These are phyloP conservation scores for Sepiola atlantica DNA, from an alignment of 2,888 invertebrate genomes.

Conservation along the genomic window DNA sequence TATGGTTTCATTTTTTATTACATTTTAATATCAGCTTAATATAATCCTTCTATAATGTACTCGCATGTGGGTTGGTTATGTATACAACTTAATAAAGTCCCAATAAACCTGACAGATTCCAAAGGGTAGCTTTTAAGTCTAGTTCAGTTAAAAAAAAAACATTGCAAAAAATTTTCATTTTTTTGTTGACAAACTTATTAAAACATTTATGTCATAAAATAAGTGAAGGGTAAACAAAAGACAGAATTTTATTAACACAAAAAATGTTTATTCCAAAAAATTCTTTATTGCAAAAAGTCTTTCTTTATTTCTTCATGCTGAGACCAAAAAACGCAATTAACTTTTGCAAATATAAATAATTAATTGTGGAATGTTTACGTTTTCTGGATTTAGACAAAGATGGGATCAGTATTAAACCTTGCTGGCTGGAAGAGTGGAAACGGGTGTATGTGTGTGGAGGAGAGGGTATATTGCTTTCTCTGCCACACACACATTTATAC, in stretches of 20 bases:
- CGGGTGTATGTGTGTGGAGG: no score
- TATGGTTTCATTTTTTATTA: no score
- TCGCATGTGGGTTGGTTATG: no score
- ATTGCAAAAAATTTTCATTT: no score
- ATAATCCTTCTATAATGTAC: no score
- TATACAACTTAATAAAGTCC: no score
- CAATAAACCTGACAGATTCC: no score
- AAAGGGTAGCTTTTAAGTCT: no score
- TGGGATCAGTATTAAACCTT: neutral
- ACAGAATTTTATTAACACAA: neutral
- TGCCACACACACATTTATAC: neutral
- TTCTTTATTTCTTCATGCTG: neutral
- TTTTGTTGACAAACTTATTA: no score
- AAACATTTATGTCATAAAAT: neutral
- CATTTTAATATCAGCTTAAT: no score
- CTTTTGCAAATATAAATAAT: neutral
- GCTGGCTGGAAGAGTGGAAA: neutral
- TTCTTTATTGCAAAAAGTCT: neutral
- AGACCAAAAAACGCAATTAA: slow-evolving; percentile 32
- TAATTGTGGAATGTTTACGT: neutral
- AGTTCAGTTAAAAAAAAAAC: no score
- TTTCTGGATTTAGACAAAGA: neutral
- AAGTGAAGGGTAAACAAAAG: neutral
- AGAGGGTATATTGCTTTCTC: neutral
- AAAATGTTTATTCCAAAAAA: neutral